A percentile compares a stretch with the other conserved stretches of the same genome.
Evolutionary conservation across 2,113 vertebrate species (phyloP).

Genomic region (Diphyllodes magnificus): DNA sequence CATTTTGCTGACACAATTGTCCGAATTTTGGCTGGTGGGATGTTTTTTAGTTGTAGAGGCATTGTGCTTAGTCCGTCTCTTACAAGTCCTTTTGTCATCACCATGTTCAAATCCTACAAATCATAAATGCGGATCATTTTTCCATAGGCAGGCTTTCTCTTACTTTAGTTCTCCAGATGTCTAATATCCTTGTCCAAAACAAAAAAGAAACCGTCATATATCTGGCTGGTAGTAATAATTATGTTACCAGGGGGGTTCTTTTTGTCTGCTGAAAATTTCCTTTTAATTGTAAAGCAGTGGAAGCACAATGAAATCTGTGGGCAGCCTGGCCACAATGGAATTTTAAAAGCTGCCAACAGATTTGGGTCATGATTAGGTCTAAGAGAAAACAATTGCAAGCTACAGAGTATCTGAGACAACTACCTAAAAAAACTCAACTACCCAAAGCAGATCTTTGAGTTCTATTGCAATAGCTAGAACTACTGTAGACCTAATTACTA

Average conservation of each 20-base stretch:
- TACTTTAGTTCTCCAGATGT: neutral
- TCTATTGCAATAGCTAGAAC: neutral
- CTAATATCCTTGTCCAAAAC: neutral
- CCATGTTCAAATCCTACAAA: neutral
- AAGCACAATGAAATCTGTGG: neutral
- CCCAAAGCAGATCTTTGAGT: neutral
- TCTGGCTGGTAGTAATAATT: neutral
- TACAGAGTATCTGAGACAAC: neutral
- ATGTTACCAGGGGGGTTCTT: neutral
- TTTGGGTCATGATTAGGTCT: neutral
- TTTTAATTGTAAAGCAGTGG: neutral
- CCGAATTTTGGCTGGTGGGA: neutral
- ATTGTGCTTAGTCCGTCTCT: neutral
- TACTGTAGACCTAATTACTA: neutral
- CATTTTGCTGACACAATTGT: neutral
- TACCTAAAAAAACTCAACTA: neutral
- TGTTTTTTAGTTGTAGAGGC: neutral
- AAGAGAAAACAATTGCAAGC: neutral
- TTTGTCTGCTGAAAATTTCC: neutral
- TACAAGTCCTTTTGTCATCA: neutral
- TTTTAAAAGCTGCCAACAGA: neutral
- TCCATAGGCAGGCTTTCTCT: neutral
- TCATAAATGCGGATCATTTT: neutral
- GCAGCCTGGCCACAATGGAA: neutral
- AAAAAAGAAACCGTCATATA: neutral